A percentile compares a stretch with the other conserved stretches of the same genome.
Evolutionary conservation across 2,113 vertebrate genomes (phyloP).

Genomic region (Gavialis gangeticus): DNA sequence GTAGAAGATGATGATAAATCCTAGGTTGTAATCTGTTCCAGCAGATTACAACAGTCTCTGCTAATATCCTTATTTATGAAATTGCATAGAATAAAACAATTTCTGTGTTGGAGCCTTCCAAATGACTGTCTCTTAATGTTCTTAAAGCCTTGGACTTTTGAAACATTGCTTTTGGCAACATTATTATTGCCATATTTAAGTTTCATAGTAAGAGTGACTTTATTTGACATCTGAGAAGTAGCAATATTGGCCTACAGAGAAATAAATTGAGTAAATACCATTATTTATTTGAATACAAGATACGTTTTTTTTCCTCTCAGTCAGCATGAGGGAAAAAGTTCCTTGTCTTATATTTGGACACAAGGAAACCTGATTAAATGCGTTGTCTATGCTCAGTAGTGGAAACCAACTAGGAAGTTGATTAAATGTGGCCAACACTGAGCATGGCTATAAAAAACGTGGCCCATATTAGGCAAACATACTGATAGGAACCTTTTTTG

Average conservation of each 20-base stretch:
- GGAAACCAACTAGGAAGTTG: too few species aligned
- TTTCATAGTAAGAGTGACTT: background rate
- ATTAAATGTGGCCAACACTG: too few species aligned
- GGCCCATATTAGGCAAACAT: too few species aligned
- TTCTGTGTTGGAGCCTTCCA: background rate
- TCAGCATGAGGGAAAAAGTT: too few species aligned
- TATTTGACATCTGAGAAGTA: background rate
- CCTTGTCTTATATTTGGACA: too few species aligned
- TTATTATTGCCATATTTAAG: background rate
- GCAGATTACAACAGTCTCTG: background rate
- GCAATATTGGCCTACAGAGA: background rate
- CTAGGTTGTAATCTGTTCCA: background rate
- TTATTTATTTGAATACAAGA: too few species aligned
- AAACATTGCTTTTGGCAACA: background rate
- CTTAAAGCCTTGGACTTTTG: conserved; percentile 19
- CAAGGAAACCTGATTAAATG: too few species aligned
- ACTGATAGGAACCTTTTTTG: too few species aligned
- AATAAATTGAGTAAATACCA: background rate
- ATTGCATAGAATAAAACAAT: background rate
- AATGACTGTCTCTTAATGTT: background rate
- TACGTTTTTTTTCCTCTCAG: too few species aligned
- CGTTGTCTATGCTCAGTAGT: too few species aligned
- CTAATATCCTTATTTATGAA: background rate
- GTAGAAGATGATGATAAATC: background rate
- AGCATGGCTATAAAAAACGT: too few species aligned